These are phyloP conservation scores for Poecilia wingei DNA, from an alignment of 2,797 vertebrate species.

Conservation along the genomic window DNA sequence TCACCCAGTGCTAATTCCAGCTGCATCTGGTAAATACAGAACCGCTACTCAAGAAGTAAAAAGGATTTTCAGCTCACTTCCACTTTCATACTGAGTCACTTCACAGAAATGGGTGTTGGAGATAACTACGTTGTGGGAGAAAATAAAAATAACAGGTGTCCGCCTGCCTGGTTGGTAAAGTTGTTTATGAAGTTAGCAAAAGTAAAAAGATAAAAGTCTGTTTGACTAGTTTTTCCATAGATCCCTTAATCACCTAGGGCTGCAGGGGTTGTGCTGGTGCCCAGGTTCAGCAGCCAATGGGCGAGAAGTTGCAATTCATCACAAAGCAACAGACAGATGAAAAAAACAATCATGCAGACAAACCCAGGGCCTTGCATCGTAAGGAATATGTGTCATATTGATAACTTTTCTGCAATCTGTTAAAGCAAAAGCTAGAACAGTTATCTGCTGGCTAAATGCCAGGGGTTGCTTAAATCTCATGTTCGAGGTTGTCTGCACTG, in stretches of 20 bases:
- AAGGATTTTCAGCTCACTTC: neutral
- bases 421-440: neutral
- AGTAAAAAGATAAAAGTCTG: neutral
- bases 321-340: neutral
- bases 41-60: neutral
- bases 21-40: neutral
- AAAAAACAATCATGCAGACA: neutral
- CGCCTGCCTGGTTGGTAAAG: neutral
- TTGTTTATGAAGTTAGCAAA: neutral
- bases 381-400: too few relatives aligned
- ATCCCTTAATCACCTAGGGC: too few relatives aligned
- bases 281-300: neutral
- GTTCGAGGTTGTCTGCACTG: conserved; percentile 40
- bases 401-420: neutral
- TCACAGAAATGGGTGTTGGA: neutral
- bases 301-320: neutral
- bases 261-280: neutral
- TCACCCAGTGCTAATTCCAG: neutral
- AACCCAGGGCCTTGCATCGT: neutral
- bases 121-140: neutral
- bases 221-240: neutral
- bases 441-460: conserved; percentile 21
- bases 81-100: neutral
- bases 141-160: neutral
- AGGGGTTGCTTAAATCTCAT: conserved; percentile 28